These are phyloP conservation scores for Campylomormyrus tamandua DNA, from an alignment of 2,113 vertebrate species.

Conservation along the genomic window DNA sequence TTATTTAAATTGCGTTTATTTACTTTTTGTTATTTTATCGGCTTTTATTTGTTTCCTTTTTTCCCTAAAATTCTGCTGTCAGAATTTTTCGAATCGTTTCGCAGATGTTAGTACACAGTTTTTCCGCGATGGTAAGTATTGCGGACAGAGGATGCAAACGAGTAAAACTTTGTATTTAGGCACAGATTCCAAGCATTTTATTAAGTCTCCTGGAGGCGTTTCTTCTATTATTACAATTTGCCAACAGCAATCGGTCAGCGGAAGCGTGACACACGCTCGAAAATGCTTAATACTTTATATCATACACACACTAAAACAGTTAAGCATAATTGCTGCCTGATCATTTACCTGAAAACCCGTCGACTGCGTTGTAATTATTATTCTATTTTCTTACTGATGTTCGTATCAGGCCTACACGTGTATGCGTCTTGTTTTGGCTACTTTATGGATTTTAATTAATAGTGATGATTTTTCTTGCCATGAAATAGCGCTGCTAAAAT, in stretches of 20 bases:
- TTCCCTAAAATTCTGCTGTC: conserved; percentile 45
- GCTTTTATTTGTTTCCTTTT: conserved; percentile 39
- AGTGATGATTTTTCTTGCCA: not conserved
- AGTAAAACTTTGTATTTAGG: conserved; percentile 5
- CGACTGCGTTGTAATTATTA: not conserved
- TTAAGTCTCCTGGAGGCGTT: conserved; percentile 1
- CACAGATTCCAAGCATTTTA: not conserved
- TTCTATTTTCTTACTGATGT: not conserved
- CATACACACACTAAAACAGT: not conserved
- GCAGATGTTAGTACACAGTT: conserved; percentile 99
- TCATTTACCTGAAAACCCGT: not conserved
- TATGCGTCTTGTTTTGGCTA: not conserved
- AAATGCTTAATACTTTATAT: not conserved
- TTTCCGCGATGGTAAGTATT: conserved; percentile 98
- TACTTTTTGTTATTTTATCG: conserved; percentile 45
- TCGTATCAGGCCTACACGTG: not conserved
- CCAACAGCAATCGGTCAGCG: not conserved
- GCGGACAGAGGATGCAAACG: conserved; percentile 18
- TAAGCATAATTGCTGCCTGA: not conserved
- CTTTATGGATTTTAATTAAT: not conserved
- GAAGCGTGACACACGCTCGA: not conserved
- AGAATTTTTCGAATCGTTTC: conserved; percentile 62
- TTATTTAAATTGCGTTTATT: conserved; percentile 49
- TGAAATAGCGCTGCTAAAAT: not conserved
- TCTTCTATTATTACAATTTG: not conserved